Conservation (phyloP, 1,140 invertebrate genomes). For the Anastrepha ludens region DNA sequence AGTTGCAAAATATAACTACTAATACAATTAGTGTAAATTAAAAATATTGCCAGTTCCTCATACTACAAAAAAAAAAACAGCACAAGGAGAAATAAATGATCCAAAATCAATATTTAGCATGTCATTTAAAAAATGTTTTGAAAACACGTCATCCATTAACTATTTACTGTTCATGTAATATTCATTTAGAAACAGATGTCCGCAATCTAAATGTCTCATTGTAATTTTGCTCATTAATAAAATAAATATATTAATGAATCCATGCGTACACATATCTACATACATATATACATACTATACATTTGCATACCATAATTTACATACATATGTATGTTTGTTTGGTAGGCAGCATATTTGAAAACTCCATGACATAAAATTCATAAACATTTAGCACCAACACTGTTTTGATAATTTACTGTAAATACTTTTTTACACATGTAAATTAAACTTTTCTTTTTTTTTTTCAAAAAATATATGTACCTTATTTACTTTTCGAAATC, state of each 20-base stretch:
- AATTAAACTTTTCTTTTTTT: neutral
- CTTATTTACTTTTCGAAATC: constrained; percentile 8
- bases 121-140: neutral
- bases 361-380: neutral
- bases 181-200: constrained; percentile 10
- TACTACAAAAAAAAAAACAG: constrained; percentile 25
- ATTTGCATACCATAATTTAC: neutral
- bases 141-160: neutral
- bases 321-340: neutral
- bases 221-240: neutral
- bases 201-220: constrained; percentile 46
- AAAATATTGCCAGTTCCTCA: constrained; percentile 21
- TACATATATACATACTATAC: constrained; percentile 39
- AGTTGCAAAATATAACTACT: neutral
- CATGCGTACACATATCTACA: neutral
- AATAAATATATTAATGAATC: neutral
- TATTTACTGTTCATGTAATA: constrained; percentile 22
- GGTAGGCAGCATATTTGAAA: neutral
- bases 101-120: constrained; percentile 27
- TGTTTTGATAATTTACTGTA: constrained; percentile 15
- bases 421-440: constrained; percentile 35
- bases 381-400: neutral
- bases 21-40: constrained; percentile 21
- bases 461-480: neutral
- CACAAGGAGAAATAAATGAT: neutral